Conservation (phyloP, 2,797 vertebrate species). For the Enteromius argenteus region DNA sequence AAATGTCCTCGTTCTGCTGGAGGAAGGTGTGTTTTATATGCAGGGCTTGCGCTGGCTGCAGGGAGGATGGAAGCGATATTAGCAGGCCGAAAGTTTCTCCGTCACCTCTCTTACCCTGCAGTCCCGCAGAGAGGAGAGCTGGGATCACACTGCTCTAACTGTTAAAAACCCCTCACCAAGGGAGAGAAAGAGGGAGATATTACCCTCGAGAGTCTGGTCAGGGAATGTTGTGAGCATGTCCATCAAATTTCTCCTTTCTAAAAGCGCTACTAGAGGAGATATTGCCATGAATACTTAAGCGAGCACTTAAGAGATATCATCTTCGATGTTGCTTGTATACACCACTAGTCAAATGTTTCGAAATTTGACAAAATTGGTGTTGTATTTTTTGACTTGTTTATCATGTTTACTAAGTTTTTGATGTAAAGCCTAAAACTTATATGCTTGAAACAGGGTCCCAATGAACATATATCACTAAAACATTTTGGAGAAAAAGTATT, state of each 20-base stretch:
- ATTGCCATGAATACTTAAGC: conserved; percentile 7
- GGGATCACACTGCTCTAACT: conserved; percentile 52
- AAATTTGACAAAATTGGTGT: neutral
- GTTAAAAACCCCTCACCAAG: conserved; percentile 47
- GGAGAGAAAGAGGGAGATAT: conserved; percentile 26
- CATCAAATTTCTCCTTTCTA: conserved; percentile 34
- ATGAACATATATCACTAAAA: neutral
- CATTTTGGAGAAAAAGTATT: neutral
- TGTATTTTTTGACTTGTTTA: neutral
- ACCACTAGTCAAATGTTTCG: neutral
- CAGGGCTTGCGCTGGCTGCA: conserved; percentile 5
- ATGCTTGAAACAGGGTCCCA: too few species aligned
- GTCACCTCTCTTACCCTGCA: conserved; percentile 49
- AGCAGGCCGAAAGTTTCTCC: conserved; percentile 45
- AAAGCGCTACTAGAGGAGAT: neutral
- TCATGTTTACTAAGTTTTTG: neutral
- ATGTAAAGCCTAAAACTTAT: neutral
- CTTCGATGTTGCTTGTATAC: neutral
- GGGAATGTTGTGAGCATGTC: conserved; percentile 64
- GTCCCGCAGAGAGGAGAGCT: conserved; percentile 45
- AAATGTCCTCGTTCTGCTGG: conserved; percentile 15
- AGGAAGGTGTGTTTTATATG: conserved; percentile 28
- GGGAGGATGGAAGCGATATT: conserved; percentile 45
- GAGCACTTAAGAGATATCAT: neutral
- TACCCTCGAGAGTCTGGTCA: conserved; percentile 64